Evolutionary conservation across 1,140 invertebrate species (phyloP).

Genomic region (Pemphigus obesinymphae): DNA sequence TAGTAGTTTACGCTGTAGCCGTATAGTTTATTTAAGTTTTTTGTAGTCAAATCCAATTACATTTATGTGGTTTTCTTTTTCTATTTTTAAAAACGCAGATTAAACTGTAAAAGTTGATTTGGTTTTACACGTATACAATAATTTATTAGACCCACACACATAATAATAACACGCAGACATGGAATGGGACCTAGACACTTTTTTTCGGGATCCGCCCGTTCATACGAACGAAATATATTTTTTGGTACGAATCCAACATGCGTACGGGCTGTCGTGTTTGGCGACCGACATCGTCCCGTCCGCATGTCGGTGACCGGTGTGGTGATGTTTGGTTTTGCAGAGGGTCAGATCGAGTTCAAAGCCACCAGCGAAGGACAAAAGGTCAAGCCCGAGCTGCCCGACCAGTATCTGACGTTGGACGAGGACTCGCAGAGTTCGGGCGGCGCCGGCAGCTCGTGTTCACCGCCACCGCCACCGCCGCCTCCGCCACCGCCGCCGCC

Average conservation of each 20-base stretch:
- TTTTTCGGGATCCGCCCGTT: neutral
- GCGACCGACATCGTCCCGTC: too few relatives aligned
- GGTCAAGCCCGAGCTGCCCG: slow-evolving; percentile 74
- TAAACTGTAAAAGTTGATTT: too few relatives aligned
- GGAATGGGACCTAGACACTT: neutral
- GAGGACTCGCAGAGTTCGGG: slow-evolving; percentile 82
- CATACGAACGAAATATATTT: neutral
- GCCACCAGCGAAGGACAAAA: slow-evolving; percentile 82
- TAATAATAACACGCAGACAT: too few relatives aligned
- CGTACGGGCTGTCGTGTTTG: neutral
- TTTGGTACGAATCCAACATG: neutral
- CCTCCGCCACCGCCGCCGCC: neutral
- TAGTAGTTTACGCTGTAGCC: too few relatives aligned
- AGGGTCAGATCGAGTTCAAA: slow-evolving; percentile 86
- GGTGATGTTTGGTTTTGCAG: slow-evolving; percentile 51
- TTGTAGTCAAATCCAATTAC: too few relatives aligned
- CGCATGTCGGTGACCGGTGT: neutral
- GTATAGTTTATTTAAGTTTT: too few relatives aligned
- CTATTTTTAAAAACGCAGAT: too few relatives aligned
- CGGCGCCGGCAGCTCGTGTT: slow-evolving; percentile 50
- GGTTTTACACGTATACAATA: too few relatives aligned
- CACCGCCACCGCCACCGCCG: slow-evolving; percentile 31
- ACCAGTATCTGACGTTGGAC: slow-evolving; percentile 75
- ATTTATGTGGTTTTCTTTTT: too few relatives aligned
- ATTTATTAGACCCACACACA: too few relatives aligned